Percentiles rank a stretch among this genome's conserved stretches.
Evolutionary conservation across 1,140 invertebrate species (phyloP).

Genomic region (Sycophila sp.): DNA sequence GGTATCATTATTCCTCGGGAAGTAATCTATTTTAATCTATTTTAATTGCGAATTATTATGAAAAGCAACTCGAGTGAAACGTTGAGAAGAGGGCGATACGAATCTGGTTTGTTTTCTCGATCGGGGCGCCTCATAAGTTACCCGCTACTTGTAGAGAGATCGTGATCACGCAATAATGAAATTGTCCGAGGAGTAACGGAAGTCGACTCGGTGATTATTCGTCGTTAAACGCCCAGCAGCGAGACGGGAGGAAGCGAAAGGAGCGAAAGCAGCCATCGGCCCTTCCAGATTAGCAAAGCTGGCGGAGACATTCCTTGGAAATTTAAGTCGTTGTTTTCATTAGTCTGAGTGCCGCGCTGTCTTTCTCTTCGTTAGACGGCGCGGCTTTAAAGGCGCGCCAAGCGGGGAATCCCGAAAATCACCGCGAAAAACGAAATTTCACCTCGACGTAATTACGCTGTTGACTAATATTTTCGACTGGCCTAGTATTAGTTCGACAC

Average conservation of each 20-base stretch:
- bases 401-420: not conserved
- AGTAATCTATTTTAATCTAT: too few species aligned
- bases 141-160: not conserved
- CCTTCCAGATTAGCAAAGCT: not conserved
- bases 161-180: not conserved
- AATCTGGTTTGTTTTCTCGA: too few species aligned
- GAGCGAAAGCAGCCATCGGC: not conserved
- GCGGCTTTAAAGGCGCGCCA: not conserved
- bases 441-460: not conserved
- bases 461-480: too few species aligned
- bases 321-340: not conserved
- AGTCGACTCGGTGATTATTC: not conserved
- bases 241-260: too few species aligned
- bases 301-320: not conserved
- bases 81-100: not conserved
- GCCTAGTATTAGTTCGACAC: too few species aligned
- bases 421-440: not conserved
- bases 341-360: not conserved
- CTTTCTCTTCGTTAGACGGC: not conserved
- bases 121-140: too few species aligned
- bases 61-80: not conserved
- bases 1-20: too few species aligned
- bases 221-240: too few species aligned
- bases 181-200: not conserved
- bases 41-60: not conserved